Conservation (phyloP, 2,113 vertebrate genomes). For the Hemicordylus capensis region DNA sequence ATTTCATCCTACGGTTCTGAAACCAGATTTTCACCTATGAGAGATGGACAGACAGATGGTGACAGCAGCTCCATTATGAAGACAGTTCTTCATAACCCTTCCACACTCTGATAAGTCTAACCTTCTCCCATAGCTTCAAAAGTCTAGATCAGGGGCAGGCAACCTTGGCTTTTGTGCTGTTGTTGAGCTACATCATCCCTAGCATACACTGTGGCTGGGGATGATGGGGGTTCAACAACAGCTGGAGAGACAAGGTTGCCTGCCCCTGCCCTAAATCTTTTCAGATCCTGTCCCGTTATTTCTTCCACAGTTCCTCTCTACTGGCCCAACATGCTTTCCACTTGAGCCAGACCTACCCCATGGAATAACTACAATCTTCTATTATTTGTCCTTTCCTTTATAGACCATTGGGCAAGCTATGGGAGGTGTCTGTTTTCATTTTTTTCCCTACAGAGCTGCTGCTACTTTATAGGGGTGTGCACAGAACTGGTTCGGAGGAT, state of each 20-base stretch:
- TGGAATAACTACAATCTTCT: too few species aligned
- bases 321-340: neutral
- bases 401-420: neutral
- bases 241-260: neutral
- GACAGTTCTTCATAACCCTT: neutral
- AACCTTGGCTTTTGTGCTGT: too few species aligned
- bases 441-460: neutral
- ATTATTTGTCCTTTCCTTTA: neutral
- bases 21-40: slow-evolving; percentile 98
- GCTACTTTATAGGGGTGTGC: too few species aligned
- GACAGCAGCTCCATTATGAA: neutral
- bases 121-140: neutral
- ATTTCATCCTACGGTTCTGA: slow-evolving; percentile 99
- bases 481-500: too few species aligned
- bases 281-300: neutral
- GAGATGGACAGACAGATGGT: neutral
- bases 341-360: neutral
- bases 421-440: neutral
- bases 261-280: neutral
- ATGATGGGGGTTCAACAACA: neutral
- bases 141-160: neutral
- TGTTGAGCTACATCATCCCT: neutral
- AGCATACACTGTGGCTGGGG: neutral
- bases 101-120: neutral
- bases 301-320: neutral